Evolutionary conservation across 2,888 invertebrate species (phyloP), one percentile per base, ranked within the genome.

Genomic region (Cerceris ruficornis): DNA sequence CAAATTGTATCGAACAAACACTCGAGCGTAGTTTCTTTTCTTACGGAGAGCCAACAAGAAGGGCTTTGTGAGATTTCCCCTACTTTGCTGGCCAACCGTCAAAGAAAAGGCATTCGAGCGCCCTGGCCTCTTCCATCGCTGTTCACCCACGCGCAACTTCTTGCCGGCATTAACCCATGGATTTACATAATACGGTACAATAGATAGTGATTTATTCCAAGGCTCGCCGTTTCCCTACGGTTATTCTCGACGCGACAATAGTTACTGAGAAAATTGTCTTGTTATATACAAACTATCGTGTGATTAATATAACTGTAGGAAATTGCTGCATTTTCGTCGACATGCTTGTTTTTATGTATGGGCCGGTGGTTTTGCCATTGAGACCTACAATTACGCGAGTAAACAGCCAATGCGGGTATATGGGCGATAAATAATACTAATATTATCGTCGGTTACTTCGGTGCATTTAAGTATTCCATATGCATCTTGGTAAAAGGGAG

Each of bases 81-180:
- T 77, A 75, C 79, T 77, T 82, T 81, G 80, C 81, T 85, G 84
- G 80, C 70, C 81, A 73, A 77, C 69, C 75, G 76, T 81, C 78
- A 83, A 84, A 86, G 86, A 86, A 86, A 87, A 86, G 88, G 84
- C 88, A 83, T 83, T 80, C 83, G 79, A 80, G 75, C 75, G 75
- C 78, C 59, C 60, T 73, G 55, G 50, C 52, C 66, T 69, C 77
- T 59, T 75, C 66, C 64, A 57, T 67, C 70, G 81, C 69, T 52
- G 49, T 75, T 59, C 69, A 39, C 68, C 74, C 76, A 62, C 62
- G 68, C 68, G 71, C 69, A 74, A 78, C 43, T 62, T 39, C 39
- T 65, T 59, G 17, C 59, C 59, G 59, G 28, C 61, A 42, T 55
- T 55, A 55, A 17, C 15, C 55, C 15, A 28, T 9, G 28, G 7